Evolutionary conservation across 2,113 vertebrate genomes (phyloP).

Genomic region (Megaleporinus macrocephalus): DNA sequence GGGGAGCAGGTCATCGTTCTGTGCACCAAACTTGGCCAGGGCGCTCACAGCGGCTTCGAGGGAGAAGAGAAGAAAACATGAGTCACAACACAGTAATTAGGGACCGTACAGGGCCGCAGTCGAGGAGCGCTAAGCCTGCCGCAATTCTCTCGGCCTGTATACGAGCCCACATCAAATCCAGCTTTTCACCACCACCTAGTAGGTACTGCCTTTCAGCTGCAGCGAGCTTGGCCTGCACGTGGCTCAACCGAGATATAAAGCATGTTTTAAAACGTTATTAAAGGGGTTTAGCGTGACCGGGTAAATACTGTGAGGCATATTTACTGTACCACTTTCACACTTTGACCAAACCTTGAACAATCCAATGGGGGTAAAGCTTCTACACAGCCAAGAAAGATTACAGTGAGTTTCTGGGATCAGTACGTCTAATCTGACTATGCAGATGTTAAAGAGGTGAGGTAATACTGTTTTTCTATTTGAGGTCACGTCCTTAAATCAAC

Average conservation of each 20-base stretch:
- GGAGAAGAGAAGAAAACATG: not conserved
- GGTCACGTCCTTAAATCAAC: no score
- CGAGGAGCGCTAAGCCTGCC: not conserved
- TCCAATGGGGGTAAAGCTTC: not conserved
- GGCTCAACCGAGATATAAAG: not conserved
- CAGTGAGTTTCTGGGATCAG: no score
- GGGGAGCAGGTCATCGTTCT: conserved; percentile 94
- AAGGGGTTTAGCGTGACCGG: not conserved
- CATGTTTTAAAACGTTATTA: not conserved
- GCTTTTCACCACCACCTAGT: not conserved
- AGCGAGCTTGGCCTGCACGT: not conserved
- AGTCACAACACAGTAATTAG: no score
- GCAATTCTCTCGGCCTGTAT: not conserved
- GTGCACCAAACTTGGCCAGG: conserved; percentile 96
- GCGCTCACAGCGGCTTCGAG: conserved; percentile 92
- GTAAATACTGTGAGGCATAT: no score
- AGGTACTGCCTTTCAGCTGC: not conserved
- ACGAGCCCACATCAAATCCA: not conserved
- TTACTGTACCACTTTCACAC: not conserved
- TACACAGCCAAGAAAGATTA: not conserved
- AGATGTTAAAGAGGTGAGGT: no score
- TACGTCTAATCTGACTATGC: no score
- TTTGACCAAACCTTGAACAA: not conserved
- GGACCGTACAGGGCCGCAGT: not conserved
- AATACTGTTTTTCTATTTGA: no score